Base-by-base conservation (phyloP, 2,113 vertebrate species). In the Paracanthobrama guichenoti region DNA sequence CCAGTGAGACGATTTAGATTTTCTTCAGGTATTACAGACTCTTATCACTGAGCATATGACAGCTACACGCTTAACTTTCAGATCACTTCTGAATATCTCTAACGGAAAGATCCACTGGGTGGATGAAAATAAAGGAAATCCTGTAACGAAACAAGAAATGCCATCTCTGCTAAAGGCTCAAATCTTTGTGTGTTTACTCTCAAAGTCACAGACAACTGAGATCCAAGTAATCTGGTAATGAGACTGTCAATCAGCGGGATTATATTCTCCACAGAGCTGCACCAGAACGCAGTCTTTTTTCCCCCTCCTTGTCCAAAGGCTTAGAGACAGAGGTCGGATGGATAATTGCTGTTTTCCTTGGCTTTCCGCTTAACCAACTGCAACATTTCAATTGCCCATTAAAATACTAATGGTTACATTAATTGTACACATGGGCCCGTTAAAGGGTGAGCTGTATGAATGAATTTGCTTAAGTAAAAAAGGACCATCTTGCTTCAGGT, bases 271-370 rank as follows among this genome's bases (percentile, higher is more conserved):
- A 77, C 28, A 78, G 31, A 78, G 55, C 6, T 3, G 3, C 60
- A 55, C 14, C 28, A 77, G 46, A 67, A 42, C 10, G 28, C 18
- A 39, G 59, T 11, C n/a, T n/a, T 84, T 39, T 62, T 44, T n/a
- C 11, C 10, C 59, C n/a, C 31, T 55, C 75, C 42, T 35, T 79
- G 76, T 71, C 62, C 75, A 44, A 71, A n/a, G 64, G 24, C 39
- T 69, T 35, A 55, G 83, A 84, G 55, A 79, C 83, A 59, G 75
- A 79, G 83, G 83, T 78, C 64, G 24, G 24, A 71, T 84, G 39
- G 75, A 67, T 84, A 84, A 84, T 84, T 84, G 83, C 83, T 84
- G 83, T 84, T 79, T 84, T 84, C 48, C 83, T 84, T 71, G 64
- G 75, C 83, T 79, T 77, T 78, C 75, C 14, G 83, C 83, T 84